Conservation (phyloP, 2,113 vertebrate genomes). For the Embiotoca jacksoni region DNA sequence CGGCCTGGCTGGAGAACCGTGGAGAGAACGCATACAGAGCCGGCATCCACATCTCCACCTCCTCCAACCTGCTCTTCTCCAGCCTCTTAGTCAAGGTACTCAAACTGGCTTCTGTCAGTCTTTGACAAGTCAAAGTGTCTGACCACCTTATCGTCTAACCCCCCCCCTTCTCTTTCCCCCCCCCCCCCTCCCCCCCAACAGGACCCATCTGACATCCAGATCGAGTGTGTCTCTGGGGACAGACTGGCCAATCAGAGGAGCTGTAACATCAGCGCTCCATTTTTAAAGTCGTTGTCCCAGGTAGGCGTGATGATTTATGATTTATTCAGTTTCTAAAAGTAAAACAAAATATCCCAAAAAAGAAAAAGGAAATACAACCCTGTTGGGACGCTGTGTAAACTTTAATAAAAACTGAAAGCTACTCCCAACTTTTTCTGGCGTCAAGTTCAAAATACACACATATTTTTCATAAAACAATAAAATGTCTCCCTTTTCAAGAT, state of each 20-base stretch:
- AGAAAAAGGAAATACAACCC: no score
- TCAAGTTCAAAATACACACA: no score
- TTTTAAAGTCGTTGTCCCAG: slow-evolving; percentile 93
- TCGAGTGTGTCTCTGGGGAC: slow-evolving; percentile 87
- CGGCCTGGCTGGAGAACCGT: slow-evolving; percentile 87
- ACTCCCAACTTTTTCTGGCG: no score
- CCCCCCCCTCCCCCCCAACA: slow-evolving; percentile 64
- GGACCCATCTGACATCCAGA: slow-evolving; percentile 90
- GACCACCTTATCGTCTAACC: not conserved
- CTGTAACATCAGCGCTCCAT: slow-evolving; percentile 93
- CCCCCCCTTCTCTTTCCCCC: no score
- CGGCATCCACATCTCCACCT: slow-evolving; percentile 88
- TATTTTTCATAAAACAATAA: no score
- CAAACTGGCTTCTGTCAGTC: not conserved
- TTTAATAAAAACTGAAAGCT: no score
- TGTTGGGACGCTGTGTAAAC: no score
- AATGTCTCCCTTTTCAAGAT: no score
- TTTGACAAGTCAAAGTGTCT: not conserved
- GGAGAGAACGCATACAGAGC: slow-evolving; percentile 93
- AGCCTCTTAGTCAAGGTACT: slow-evolving; percentile 87
- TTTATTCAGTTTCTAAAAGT: not conserved
- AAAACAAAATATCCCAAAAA: no score
- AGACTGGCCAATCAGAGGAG: slow-evolving; percentile 74
- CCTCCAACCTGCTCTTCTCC: slow-evolving; percentile 91
- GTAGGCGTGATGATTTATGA: slow-evolving; percentile 65